Base-by-base conservation (phyloP, 2,113 vertebrate genomes). In the Colossoma macropomum region DNA sequence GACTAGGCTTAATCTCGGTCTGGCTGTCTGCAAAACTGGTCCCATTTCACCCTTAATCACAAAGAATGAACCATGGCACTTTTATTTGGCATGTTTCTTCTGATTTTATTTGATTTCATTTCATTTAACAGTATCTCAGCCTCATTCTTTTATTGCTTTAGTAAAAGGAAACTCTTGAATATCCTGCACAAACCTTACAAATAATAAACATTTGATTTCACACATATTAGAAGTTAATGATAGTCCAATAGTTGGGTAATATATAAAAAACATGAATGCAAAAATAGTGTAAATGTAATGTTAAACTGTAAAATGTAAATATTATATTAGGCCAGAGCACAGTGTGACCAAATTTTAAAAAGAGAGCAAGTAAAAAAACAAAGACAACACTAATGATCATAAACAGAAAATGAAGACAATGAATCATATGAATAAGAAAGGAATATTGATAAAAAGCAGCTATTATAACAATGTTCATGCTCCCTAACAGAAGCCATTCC, bases 241-340 rank as follows among this genome's bases (percentile, higher is more conserved):
- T 27, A 19, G 27, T 54, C 65, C 63, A 69, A 3, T 38, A 23
- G 21, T 54, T 79, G 13, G 5, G 28, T 38, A 38, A 9, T 25
- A 25, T 16, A 68, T 48, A 66, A 79, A 66, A 79, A 54, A 79
- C 17, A 41, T 41, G 10, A 41, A 4, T 71, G 8, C 28, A 54
- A 30, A 59, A 59, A 60, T 21, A 8, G 41, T 45, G 41, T 45
- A 45, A 45, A 45, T 41, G 1, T 34, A 38, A 69, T 45, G 9
- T 41, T 59, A 80, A 56, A 56, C 5, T 6, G 27, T 70, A 59
- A 59, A 54, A 56, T 59, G 66, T 59, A 38, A 38, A 59, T 80
- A 27, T 8, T 12, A 23, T 72, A 25, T 2, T 59, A 25, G 23
- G 19, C 25, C 32, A 69, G 27, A 65, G 1, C n/a, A n/a, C n/a